phyloP scores from a whole-genome alignment of 2,888 invertebrate genomes.

The Selenia dentaria region DNA sequence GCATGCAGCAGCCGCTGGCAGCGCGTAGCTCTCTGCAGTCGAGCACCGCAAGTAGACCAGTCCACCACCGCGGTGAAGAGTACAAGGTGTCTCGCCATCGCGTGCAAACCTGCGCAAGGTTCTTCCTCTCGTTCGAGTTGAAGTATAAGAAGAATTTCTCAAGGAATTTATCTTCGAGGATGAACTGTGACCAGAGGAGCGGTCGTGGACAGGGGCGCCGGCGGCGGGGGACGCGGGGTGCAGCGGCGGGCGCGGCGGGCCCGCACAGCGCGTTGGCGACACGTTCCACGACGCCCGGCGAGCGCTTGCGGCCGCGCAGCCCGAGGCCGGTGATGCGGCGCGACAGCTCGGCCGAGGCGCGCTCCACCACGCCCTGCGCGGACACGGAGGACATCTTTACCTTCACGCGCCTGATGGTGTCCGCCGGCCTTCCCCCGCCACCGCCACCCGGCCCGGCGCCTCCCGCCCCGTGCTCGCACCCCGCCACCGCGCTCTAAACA shows the following conservation, averaged over 20 bases:
- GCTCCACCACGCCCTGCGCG: conserved; percentile 95
- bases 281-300: conserved; percentile 91
- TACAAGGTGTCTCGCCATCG: conserved; percentile 96
- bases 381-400: conserved; percentile 92
- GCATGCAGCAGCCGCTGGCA: conserved; percentile 78
- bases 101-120: conserved; percentile 93
- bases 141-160: conserved; percentile 94
- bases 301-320: conserved; percentile 86
- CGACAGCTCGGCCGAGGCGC: conserved; percentile 95
- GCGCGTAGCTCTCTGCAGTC: conserved; percentile 93
- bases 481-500: conserved; percentile 71
- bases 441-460: conserved; percentile 56
- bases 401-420: conserved; percentile 78
- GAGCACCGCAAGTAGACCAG: conserved; percentile 92
- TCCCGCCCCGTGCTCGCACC: conserved; percentile 71
- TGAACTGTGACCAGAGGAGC: conserved; percentile 89
- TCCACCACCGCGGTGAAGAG: conserved; percentile 94
- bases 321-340: conserved; percentile 94
- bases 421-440: conserved; percentile 65
- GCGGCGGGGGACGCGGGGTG: conserved; percentile 68
- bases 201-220: conserved; percentile 83
- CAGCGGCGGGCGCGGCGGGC: conserved; percentile 75
- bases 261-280: conserved; percentile 95
- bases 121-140: conserved; percentile 90
- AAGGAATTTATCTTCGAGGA: conserved; percentile 94